Conservation (phyloP, 2,797 vertebrate genomes). For the Tarsius wallacei region DNA sequence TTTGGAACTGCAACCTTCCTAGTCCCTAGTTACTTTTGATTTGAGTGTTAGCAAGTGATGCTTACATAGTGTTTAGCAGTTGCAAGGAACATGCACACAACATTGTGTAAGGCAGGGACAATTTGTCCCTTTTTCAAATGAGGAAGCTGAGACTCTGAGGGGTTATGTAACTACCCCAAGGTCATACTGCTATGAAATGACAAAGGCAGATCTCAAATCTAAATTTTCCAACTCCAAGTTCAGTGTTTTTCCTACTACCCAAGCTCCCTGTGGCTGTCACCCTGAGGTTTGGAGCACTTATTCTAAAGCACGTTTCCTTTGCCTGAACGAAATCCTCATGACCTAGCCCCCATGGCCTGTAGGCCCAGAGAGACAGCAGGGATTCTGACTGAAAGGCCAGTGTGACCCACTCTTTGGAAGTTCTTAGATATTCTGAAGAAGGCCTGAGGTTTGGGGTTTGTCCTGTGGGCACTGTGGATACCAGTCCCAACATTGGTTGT, state of each 20-base stretch:
- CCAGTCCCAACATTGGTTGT: not conserved
- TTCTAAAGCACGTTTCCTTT: not conserved
- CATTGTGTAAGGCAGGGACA: not conserved
- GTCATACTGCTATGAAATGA: not conserved
- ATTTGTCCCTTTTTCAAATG: not conserved
- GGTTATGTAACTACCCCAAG: not conserved
- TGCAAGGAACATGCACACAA: not conserved
- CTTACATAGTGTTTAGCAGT: not conserved
- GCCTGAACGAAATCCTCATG: not conserved
- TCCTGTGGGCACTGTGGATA: accelerated
- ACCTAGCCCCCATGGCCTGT: not conserved
- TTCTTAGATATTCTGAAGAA: not conserved
- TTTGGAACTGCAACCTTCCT: not conserved
- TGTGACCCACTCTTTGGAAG: not conserved
- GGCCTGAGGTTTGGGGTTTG: not conserved
- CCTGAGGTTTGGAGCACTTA: not conserved
- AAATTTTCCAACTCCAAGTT: not conserved
- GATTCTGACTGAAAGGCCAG: not conserved
- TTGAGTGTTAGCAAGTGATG: not conserved
- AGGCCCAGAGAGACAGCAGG: not conserved
- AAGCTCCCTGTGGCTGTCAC: constrained; percentile 15
- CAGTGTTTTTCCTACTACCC: constrained; percentile 27
- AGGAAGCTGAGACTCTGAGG: not conserved
- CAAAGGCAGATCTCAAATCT: not conserved
- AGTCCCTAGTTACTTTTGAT: not conserved